Percentiles rank a stretch among this genome's conserved stretches.
Conservation (phyloP, 2,113 vertebrate species). For the Xyliphius kryptos region DNA sequence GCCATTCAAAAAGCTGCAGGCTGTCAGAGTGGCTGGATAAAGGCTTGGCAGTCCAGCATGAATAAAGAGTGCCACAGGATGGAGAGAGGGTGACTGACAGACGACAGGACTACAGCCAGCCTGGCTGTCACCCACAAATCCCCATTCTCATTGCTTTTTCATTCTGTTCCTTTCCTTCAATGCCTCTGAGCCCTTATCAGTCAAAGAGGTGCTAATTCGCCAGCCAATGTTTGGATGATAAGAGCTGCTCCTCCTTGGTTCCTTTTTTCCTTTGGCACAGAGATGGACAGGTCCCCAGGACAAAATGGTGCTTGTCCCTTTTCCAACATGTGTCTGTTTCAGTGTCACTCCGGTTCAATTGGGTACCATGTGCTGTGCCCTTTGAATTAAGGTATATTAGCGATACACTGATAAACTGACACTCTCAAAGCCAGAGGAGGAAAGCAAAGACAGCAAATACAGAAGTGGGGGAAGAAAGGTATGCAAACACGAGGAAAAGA, state of each 20-base stretch:
- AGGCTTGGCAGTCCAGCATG: constrained; percentile 63
- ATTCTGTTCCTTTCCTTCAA: no score
- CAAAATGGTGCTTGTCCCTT: constrained; percentile 49
- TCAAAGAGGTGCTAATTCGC: constrained; percentile 85
- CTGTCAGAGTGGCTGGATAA: no score
- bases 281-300: constrained; percentile 73
- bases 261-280: no score
- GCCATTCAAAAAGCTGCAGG: no score
- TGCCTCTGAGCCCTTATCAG: no score
- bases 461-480: constrained; percentile 20
- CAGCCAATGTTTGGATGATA: constrained; percentile 78
- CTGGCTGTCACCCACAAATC: constrained; percentile 62
- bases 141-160: constrained; percentile 35
- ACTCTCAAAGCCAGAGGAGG: constrained; percentile 41
- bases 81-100: constrained; percentile 73
- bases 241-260: constrained; percentile 56
- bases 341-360: constrained; percentile 56
- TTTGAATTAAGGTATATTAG: constrained; percentile 67
- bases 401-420: constrained; percentile 70
- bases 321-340: constrained; percentile 67
- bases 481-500: constrained; percentile 13
- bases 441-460: no score
- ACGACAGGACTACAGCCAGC: constrained; percentile 65
- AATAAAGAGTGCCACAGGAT: constrained; percentile 69
- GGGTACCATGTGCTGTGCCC: constrained; percentile 59